These are phyloP conservation scores for Threskiornis aethiopicus DNA, from an alignment of 2,797 vertebrate genomes.

Conservation along the genomic window DNA sequence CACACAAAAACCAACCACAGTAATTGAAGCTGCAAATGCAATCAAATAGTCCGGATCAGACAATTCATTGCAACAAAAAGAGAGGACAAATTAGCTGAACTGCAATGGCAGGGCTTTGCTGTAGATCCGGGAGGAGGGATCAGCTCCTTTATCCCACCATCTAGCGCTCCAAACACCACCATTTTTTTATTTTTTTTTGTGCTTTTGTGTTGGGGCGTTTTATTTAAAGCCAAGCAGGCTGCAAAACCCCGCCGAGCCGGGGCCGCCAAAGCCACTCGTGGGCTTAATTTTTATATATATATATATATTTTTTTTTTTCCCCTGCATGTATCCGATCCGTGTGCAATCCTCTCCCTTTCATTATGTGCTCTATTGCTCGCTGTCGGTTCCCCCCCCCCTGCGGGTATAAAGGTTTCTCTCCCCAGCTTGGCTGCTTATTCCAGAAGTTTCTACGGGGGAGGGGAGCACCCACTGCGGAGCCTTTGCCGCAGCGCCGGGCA, in stretches of 20 bases:
- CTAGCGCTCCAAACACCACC: slow-evolving; percentile 8
- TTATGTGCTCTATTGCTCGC: background rate
- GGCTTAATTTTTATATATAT: background rate
- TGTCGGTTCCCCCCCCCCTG: background rate
- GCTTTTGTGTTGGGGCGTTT: slow-evolving; percentile 38
- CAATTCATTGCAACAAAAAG: background rate
- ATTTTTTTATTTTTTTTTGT: background rate
- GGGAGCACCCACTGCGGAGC: slow-evolving; percentile 36
- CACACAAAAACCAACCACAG: background rate
- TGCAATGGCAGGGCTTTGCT: background rate
- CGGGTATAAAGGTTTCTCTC: background rate
- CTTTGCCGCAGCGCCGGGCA: slow-evolving; percentile 42
- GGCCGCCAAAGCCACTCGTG: background rate
- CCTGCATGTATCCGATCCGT: background rate
- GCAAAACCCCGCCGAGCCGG: background rate
- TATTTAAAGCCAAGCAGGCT: background rate
- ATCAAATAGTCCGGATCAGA: background rate
- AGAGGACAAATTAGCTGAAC: background rate
- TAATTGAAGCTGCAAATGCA: background rate
- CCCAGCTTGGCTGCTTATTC: slow-evolving; percentile 14
- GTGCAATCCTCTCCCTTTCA: background rate
- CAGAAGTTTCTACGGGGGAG: slow-evolving; percentile 56
- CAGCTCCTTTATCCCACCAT: slow-evolving; percentile 24
- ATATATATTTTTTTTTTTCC: too few relatives aligned
- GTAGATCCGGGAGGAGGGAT: slow-evolving; percentile 52